Evolutionary conservation across 2,888 invertebrate genomes (phyloP).

Genomic region (Synanthedon myopaeformis): DNA sequence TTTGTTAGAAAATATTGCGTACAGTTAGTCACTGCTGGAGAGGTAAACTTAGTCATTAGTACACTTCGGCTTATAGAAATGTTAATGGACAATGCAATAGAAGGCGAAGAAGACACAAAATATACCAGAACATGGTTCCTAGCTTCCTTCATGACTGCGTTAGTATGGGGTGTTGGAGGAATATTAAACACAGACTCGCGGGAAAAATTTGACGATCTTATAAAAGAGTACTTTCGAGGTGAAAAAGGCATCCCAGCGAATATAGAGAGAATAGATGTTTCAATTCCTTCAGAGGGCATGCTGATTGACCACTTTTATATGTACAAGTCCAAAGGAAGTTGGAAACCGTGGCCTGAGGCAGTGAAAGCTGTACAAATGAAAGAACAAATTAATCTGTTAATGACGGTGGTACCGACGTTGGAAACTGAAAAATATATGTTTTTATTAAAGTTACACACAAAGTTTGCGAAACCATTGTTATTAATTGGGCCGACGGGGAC

Average conservation of each 20-base stretch:
- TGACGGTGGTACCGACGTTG: constrained; percentile 85
- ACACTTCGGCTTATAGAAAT: constrained; percentile 82
- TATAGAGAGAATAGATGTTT: constrained; percentile 78
- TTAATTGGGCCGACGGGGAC: constrained; percentile 88
- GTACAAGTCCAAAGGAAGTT: constrained; percentile 85
- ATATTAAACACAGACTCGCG: constrained; percentile 81
- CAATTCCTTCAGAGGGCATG: constrained; percentile 81
- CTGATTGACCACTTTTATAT: constrained; percentile 86
- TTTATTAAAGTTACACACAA: constrained; percentile 81
- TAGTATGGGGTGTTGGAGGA: constrained; percentile 89
- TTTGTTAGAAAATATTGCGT: constrained; percentile 79
- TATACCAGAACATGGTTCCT: constrained; percentile 79
- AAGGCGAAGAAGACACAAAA: constrained; percentile 78
- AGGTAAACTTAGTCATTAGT: constrained; percentile 78
- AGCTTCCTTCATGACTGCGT: constrained; percentile 78
- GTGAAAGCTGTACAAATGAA: constrained; percentile 67
- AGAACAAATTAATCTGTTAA: constrained; percentile 75
- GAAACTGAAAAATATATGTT: constrained; percentile 86
- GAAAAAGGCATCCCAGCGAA: constrained; percentile 45
- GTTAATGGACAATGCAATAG: constrained; percentile 78
- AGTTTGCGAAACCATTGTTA: constrained; percentile 75
- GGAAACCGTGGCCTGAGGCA: constrained; percentile 88
- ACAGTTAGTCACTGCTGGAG: constrained; percentile 75
- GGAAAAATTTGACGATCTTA: constrained; percentile 73
- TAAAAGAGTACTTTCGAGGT: constrained; percentile 63